phyloP scores from a whole-genome alignment of 2,113 vertebrate genomes.

The Nycticryphes semicollaris region DNA sequence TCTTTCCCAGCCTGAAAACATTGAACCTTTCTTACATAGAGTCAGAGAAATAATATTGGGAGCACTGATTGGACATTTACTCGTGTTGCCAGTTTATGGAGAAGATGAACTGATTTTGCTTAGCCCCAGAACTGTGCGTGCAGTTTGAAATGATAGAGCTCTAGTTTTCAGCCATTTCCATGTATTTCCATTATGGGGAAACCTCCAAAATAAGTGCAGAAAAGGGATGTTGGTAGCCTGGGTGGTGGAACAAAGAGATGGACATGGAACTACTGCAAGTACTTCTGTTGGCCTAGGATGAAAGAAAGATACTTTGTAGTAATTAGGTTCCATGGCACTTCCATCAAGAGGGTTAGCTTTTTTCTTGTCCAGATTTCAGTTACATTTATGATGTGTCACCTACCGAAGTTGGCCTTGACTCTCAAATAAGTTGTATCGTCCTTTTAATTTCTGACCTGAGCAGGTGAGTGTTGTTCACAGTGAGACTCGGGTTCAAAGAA shows the following conservation, averaged over 20 bases:
- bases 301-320: not conserved
- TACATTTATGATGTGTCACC: not conserved
- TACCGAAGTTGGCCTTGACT: not conserved
- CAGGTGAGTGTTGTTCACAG: accelerated
- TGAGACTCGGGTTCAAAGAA: accelerated
- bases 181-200: not conserved
- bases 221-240: not conserved
- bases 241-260: not conserved
- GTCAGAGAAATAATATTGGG: not conserved
- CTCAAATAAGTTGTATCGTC: not conserved
- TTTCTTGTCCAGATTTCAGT: not conserved
- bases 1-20: not conserved
- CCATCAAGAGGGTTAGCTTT: not conserved
- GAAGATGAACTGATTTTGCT: not conserved
- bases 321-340: not conserved
- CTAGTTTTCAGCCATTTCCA: not conserved
- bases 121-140: not conserved
- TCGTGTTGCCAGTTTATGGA: not conserved
- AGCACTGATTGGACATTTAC: not conserved
- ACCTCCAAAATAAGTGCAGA: not conserved
- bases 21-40: not conserved
- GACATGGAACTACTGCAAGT: not conserved
- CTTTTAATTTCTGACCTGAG: not conserved
- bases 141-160: not conserved
- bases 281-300: not conserved